Evolutionary conservation across 2,888 invertebrate genomes (phyloP).

Genomic region (Pteria penguin): DNA sequence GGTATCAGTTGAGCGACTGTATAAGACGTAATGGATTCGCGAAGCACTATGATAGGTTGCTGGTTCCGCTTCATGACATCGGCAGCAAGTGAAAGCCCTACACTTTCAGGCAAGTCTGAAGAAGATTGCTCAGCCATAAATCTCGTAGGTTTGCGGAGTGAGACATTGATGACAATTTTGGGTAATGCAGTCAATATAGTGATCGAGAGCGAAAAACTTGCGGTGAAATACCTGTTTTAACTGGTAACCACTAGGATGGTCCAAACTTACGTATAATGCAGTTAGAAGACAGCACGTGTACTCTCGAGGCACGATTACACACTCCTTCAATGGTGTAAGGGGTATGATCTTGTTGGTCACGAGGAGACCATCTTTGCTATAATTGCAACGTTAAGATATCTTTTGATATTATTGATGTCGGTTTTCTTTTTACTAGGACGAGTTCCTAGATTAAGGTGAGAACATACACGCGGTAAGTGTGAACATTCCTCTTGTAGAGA

Average conservation of each 20-base stretch:
- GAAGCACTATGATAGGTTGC: neutral
- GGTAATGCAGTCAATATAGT: neutral
- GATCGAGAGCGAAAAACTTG: neutral
- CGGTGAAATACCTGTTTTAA: neutral
- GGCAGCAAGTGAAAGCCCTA: neutral
- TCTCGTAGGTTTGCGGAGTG: neutral
- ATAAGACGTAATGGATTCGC: neutral
- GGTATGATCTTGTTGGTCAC: neutral
- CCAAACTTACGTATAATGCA: neutral
- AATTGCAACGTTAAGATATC: neutral
- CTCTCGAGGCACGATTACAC: neutral
- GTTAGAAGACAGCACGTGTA: neutral
- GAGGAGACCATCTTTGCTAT: neutral
- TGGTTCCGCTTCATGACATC: neutral
- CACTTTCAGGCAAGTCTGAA: neutral
- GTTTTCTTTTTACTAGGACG: neutral
- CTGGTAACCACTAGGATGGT: neutral
- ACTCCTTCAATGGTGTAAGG: neutral
- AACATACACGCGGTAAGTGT: neutral
- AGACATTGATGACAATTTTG: neutral
- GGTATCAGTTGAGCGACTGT: neutral
- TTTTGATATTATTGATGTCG: neutral
- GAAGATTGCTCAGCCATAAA: neutral
- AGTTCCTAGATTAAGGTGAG: neutral
- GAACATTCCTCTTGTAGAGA: neutral